A percentile compares a stretch with the other conserved stretches of the same genome.
These are phyloP conservation scores for Cheilosia vernalis DNA, from an alignment of 2,888 invertebrate genomes.

Conservation along the genomic window DNA sequence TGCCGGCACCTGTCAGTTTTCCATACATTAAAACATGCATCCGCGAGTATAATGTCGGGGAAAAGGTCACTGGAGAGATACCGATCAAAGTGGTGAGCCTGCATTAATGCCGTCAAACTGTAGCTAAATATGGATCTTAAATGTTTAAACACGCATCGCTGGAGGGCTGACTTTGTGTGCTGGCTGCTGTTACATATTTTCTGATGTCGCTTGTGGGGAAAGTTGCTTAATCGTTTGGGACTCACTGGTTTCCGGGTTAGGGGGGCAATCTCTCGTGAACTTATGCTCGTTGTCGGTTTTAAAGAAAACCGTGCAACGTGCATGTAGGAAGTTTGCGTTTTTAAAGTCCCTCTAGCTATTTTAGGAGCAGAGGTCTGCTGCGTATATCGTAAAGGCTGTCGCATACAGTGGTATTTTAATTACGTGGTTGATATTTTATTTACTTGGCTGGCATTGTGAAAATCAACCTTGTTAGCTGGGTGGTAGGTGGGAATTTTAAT, in stretches of 20 bases:
- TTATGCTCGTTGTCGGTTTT: constrained; percentile 1
- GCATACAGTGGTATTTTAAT: constrained; percentile 42
- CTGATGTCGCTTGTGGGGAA: background rate
- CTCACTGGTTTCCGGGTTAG: constrained; percentile 13
- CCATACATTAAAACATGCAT: constrained; percentile 3
- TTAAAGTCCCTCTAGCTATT: background rate
- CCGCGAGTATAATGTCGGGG: constrained; percentile 19
- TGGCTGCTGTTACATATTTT: constrained; percentile 5
- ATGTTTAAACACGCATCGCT: constrained; percentile 53
- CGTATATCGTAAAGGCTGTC: background rate
- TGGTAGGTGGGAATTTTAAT: constrained; percentile 1
- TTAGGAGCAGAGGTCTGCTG: background rate
- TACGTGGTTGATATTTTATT: constrained; percentile 20
- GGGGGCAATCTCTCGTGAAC: background rate
- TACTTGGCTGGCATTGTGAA: background rate
- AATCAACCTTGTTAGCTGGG: constrained; percentile 1
- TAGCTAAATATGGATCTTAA: constrained; percentile 60
- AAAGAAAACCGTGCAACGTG: constrained; percentile 2
- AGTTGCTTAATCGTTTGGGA: constrained; percentile 28
- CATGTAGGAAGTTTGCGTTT: constrained; percentile 26
- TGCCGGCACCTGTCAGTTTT: constrained; percentile 50
- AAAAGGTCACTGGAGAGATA: constrained; percentile 50
- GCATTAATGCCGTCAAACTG: constrained; percentile 8
- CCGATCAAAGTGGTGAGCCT: constrained; percentile 12
- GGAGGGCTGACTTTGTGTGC: constrained; percentile 20